Evolutionary conservation across 92 coral and sea anemone genomes (phyloP), one percentile per base, ranked within the genome.

Genomic region (Micromussa lordhowensis): DNA sequence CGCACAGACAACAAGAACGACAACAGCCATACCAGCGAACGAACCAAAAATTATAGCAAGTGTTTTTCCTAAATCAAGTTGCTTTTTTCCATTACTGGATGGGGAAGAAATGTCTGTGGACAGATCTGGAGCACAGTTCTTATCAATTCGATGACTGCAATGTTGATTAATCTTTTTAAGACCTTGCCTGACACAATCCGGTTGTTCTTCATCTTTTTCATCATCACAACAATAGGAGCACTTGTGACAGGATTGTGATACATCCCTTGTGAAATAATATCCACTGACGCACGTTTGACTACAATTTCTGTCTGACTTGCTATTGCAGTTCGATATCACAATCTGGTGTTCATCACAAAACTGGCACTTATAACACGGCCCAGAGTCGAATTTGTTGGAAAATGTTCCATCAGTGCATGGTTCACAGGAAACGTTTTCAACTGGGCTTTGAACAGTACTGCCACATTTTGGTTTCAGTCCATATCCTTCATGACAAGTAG

Each of bases 381-480:
- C 19, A 19, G 78, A 73, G 53, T 73, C 78, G 21, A 19, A 21
- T 19, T 32, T 36, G 78, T 5, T 7, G 26, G 78, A 73, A 36
- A 34, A 73, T 73, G 78, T 73, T 73, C 53, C 78, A 4, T 4
- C 5, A 1, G n/a, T 2, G 53, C 78, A 73, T 18, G 0, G 28
- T 24, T 35, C 22, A 49, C 78, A 73, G 3, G 21, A 32, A 34
- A 10, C 34, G 8, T 21, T 38, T 4, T 72, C 35, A 44, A 36
- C 53, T 4, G 78, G 53, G 53, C 29, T 36, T 18, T 34, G 44
- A 35, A 73, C 29, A 15, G 4, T 18, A 14, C 53, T 36, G 13
- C 78, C 78, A 36, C 78, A 73, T 73, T 35, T 35, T 18, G 78
- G 78, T 19, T 73, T 16, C 28, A 73, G 24, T 38, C 78, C 78